These are phyloP conservation scores for Dendrocincla tyrannina DNA, from an alignment of 2,797 vertebrate genomes.

Conservation along the genomic window DNA sequence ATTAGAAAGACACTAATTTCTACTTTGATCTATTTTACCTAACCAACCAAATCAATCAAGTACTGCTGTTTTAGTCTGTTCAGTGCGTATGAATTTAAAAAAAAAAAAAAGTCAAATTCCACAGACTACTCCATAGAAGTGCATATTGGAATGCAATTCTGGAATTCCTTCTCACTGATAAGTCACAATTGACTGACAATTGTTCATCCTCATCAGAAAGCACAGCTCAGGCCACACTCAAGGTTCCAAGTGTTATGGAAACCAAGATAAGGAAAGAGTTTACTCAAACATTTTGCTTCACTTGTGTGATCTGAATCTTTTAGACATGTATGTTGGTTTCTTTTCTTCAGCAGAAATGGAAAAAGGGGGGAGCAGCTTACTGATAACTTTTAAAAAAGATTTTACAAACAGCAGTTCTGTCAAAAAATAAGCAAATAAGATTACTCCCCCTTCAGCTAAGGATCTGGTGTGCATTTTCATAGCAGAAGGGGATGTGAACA, in stretches of 20 bases:
- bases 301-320: neutral
- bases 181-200: neutral
- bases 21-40: neutral
- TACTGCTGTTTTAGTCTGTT: neutral
- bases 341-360: neutral
- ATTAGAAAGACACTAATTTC: neutral
- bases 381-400: neutral
- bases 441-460: neutral
- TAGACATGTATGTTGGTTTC: neutral
- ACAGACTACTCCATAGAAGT: neutral
- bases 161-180: neutral
- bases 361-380: neutral
- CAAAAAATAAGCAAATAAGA: neutral
- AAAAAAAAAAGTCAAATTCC: neutral
- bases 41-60: neutral
- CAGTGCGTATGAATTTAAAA: neutral
- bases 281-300: neutral
- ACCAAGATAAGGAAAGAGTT: neutral
- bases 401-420: neutral
- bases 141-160: neutral
- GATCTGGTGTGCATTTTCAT: neutral
- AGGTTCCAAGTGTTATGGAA: neutral
- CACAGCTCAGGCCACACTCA: neutral
- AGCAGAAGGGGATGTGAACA: neutral
- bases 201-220: neutral